phyloP scores from a whole-genome alignment of 2,888 invertebrate genomes.

The Iphiclides podalirius region DNA sequence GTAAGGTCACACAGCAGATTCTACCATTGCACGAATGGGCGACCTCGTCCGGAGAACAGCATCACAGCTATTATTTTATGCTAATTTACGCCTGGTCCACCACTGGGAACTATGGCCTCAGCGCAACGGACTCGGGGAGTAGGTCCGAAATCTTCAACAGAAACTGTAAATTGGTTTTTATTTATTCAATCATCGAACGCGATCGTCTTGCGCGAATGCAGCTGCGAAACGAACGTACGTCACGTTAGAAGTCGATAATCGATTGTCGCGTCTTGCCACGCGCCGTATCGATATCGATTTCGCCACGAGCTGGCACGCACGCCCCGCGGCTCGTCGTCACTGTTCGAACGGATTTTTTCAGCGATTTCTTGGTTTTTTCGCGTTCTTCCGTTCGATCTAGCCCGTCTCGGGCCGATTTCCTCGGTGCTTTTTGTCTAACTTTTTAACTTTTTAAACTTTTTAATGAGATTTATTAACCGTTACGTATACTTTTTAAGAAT shows the following conservation, averaged over 20 bases:
- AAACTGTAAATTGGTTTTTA: too few species aligned
- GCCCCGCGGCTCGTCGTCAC: constrained; percentile 49
- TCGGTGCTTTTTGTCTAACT: constrained; percentile 36
- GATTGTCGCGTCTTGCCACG: constrained; percentile 58
- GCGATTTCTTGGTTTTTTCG: constrained; percentile 38
- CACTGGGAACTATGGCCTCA: too few species aligned
- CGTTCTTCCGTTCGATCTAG: constrained; percentile 51
- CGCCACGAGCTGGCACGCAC: constrained; percentile 67
- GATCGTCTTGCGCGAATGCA: too few species aligned
- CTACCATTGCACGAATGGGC: too few species aligned
- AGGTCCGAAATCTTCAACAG: too few species aligned
- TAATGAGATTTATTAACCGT: constrained; percentile 32
- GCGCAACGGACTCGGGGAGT: too few species aligned
- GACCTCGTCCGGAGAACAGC: too few species aligned
- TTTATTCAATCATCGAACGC: too few species aligned
- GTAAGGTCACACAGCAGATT: too few species aligned
- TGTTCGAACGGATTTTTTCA: constrained; percentile 59
- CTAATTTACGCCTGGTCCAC: too few species aligned
- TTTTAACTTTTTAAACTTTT: constrained; percentile 41
- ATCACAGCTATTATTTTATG: too few species aligned
- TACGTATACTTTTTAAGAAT: constrained; percentile 38
- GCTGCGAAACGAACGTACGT: too few species aligned
- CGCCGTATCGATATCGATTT: constrained; percentile 57
- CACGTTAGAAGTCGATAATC: constrained; percentile 38
- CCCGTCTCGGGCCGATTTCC: constrained; percentile 49